Evolutionary conservation across 1,140 invertebrate species (phyloP).

Genomic region (Reticulitermes speratus): DNA sequence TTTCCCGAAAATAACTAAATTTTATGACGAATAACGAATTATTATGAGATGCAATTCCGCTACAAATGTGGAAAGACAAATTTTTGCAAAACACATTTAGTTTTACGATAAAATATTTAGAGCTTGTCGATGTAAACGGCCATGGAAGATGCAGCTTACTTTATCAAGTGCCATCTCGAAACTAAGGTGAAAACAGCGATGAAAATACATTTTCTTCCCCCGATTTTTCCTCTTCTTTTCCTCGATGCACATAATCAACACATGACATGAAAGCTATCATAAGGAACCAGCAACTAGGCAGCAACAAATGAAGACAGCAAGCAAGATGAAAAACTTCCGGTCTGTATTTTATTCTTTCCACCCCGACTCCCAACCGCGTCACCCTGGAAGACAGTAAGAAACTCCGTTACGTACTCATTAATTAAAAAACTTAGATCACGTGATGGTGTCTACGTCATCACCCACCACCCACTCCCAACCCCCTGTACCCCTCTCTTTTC

Average conservation of each 20-base stretch:
- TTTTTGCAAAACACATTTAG: too few species aligned
- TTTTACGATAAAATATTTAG: too few species aligned
- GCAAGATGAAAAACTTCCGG: not conserved
- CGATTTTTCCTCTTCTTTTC: not conserved
- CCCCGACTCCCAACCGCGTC: not conserved
- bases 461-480: conserved; percentile 14
- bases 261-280: not conserved
- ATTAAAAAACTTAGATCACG: conserved; percentile 13
- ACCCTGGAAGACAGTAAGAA: conserved; percentile 6
- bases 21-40: too few species aligned
- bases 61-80: too few species aligned
- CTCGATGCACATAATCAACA: not conserved
- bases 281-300: not conserved
- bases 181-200: not conserved
- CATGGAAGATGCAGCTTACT: not conserved
- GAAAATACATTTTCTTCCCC: conserved; percentile 4
- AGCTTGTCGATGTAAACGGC: too few species aligned
- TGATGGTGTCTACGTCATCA: conserved; percentile 17
- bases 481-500: conserved; percentile 9
- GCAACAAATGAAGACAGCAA: not conserved
- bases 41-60: too few species aligned
- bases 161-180: not conserved
- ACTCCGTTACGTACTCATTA: conserved; percentile 11
- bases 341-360: not conserved
- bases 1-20: too few species aligned